Conservation (phyloP, 2,797 vertebrate species). For the Epinephelus malabaricus region DNA sequence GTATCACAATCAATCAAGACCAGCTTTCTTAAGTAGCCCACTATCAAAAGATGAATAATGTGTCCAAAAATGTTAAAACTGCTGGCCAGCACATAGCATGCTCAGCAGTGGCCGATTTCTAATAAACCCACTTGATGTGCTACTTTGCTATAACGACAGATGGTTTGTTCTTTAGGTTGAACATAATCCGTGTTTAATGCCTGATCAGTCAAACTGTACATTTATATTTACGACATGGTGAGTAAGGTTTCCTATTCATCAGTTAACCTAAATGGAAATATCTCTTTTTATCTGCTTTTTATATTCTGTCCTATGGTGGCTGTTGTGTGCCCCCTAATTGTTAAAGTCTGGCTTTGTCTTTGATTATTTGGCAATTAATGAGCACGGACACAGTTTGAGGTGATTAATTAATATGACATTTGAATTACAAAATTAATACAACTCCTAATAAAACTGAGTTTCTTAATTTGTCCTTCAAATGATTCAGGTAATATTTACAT, state of each 20-base stretch:
- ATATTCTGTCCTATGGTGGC: not conserved
- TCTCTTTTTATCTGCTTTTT: not conserved
- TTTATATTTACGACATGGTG: not conserved
- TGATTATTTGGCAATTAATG: constrained; percentile 7
- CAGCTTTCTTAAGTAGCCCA: not conserved
- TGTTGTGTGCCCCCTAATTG: not conserved
- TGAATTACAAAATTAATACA: constrained; percentile 2
- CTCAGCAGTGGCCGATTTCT: not conserved
- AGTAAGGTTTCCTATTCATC: not conserved
- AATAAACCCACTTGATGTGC: not conserved
- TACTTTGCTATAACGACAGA: not conserved
- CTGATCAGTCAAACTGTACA: not conserved
- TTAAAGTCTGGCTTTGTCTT: constrained; percentile 1
- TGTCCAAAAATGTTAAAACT: not conserved
- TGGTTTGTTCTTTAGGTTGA: not conserved
- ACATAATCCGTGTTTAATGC: constrained; percentile 1
- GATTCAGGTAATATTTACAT: not conserved
- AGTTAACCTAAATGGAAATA: not conserved
- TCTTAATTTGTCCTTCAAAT: not conserved
- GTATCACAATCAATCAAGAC: not conserved
- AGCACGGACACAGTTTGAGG: not conserved
- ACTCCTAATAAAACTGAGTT: not conserved
- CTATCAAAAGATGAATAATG: constrained; percentile 2
- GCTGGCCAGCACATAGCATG: not conserved
- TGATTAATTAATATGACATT: constrained; percentile 2